Evolutionary conservation across 2,113 vertebrate genomes (phyloP), one percentile per base, ranked within the genome.

Genomic region (Mormyrus iriodes): DNA sequence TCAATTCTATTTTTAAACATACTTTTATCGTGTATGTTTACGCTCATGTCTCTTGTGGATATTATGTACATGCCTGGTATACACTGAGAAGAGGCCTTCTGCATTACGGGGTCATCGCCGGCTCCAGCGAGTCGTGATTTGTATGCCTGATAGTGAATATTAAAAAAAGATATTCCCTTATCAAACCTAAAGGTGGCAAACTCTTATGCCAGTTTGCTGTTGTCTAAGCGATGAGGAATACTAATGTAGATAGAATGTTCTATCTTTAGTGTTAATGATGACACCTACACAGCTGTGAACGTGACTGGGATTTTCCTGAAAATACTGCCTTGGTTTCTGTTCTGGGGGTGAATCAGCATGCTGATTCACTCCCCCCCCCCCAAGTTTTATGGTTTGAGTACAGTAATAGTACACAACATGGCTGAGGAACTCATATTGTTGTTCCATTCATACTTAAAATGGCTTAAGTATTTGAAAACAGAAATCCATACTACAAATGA

Each of bases 1-100:
- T 76, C 58, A 76, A 69, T 27, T 87, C 89, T 87, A 90, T 90
- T 90, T 89, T 90, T 87, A 87, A 58, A 44, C 24, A 48, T 61
- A 85, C 46, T 87, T 90, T 86, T 6, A 79, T 39, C 44, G 85
- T 87, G 65, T 53, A 79, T 79, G 61, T 86, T 86, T 86, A 87
- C 85, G 39, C 84, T 76, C 27, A n/a, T 3, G 35, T 53, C 58
- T 51, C 89, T 51, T 21, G 19, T 87, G 42, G 84, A 24, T 44
- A 87, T n/a, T 76, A 5, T 79, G 17, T 79, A 79, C 52, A 86
- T 31, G n/a, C 39, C 48, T 51, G 89, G n/a, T 76, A 6, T 84
- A 42, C 39, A 46, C 84, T 0, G 44, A 49, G 31, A 42, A 48
- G 12, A 53, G n/a, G 24, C 19, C 15, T 55, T 17, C 49, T 89